Conservation (phyloP, 2,797 vertebrate genomes). For the Peromyscus eremicus region DNA sequence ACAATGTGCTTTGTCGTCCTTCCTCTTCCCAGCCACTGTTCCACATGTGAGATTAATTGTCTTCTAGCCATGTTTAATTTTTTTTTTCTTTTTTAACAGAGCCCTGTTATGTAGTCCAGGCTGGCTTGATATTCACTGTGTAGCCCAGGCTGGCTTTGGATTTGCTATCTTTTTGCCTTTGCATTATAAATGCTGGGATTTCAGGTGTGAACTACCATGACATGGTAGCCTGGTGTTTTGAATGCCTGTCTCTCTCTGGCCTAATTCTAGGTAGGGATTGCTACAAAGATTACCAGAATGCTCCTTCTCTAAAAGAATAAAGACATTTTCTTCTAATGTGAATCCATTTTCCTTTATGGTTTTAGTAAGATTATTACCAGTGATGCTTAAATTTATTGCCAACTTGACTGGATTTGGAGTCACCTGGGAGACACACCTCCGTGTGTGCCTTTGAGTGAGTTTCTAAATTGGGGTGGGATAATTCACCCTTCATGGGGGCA, state of each 20-base stretch:
- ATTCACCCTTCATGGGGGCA: background rate
- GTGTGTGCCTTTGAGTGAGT: background rate
- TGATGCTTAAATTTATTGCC: background rate
- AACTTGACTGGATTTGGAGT: background rate
- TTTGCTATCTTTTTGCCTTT: background rate
- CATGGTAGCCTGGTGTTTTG: background rate
- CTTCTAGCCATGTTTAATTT: background rate
- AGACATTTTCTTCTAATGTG: background rate
- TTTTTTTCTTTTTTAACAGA: background rate
- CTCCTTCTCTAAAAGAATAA: constrained; percentile 43
- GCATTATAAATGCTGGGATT: background rate
- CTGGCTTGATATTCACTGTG: background rate
- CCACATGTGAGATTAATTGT: background rate
- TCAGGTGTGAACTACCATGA: background rate
- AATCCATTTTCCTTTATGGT: constrained; percentile 14
- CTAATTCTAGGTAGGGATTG: background rate
- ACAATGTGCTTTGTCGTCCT: background rate
- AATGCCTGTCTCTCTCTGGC: background rate
- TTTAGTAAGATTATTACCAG: constrained; percentile 30
- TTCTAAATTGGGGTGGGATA: background rate
- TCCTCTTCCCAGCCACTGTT: background rate
- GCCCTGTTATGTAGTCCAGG: background rate
- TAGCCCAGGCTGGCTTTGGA: background rate
- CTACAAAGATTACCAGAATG: background rate
- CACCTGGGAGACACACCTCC: background rate